A percentile compares a stretch with the other conserved stretches of the same genome.
These are phyloP conservation scores for Sarcophaga subvicina DNA, from an alignment of 2,888 invertebrate species.

Conservation along the genomic window DNA sequence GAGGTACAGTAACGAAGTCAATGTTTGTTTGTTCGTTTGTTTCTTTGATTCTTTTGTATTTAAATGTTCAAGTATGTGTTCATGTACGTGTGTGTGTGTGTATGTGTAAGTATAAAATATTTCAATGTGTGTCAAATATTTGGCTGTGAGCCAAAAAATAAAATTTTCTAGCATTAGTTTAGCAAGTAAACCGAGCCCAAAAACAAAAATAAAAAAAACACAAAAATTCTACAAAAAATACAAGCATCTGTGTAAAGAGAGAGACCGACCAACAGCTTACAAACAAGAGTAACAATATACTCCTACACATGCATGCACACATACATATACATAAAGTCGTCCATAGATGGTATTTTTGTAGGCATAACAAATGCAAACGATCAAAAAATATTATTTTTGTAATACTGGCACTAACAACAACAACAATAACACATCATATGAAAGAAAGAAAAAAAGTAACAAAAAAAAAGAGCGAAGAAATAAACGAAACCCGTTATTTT, in stretches of 20 bases:
- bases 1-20: not conserved
- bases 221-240: not conserved
- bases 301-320: not conserved
- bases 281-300: not conserved
- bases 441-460: not conserved
- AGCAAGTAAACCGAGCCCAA: slow-evolving; percentile 66
- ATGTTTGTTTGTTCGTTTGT: slow-evolving; percentile 17
- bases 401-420: slow-evolving; percentile 42
- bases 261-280: slow-evolving; percentile 32
- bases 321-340: slow-evolving; percentile 15
- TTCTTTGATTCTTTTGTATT: no score
- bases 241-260: slow-evolving; percentile 61
- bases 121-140: slow-evolving; percentile 69
- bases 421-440: slow-evolving; percentile 11
- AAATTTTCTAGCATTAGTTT: slow-evolving; percentile 72
- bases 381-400: slow-evolving; percentile 69
- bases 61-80: not conserved
- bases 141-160: slow-evolving; percentile 71
- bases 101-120: slow-evolving; percentile 41
- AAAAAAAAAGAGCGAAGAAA: not conserved
- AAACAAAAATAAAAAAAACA: no score
- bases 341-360: not conserved
- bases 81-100: not conserved
- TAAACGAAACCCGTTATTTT: slow-evolving; percentile 28
- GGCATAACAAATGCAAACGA: slow-evolving; percentile 61